Evolutionary conservation across 2,888 invertebrate genomes (phyloP).

Genomic region (Himalopsyche anomala): DNA sequence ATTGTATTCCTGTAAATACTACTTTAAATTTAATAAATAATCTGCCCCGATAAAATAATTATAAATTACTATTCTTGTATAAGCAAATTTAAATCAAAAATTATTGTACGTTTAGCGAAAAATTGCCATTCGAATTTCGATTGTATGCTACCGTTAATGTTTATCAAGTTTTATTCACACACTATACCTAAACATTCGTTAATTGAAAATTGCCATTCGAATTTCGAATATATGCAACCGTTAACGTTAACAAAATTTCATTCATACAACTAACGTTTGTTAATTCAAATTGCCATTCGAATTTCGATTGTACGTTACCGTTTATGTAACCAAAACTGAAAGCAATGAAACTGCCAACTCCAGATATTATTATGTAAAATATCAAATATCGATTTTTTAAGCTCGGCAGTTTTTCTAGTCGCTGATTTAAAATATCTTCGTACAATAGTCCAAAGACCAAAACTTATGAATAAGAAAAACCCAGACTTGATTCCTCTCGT

Average conservation of each 20-base stretch:
- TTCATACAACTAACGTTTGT: too few relatives aligned
- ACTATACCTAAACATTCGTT: too few relatives aligned
- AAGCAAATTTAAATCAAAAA: too few relatives aligned
- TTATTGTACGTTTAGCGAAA: neutral
- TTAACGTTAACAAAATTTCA: neutral
- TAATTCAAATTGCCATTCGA: neutral
- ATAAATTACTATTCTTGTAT: neutral
- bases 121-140: neutral
- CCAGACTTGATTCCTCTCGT: conserved; percentile 69
- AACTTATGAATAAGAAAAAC: conserved; percentile 10
- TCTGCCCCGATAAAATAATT: conserved; percentile 5
- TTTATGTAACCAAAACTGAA: neutral
- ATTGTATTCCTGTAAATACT: conserved; percentile 12
- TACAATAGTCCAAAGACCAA: conserved; percentile 19
- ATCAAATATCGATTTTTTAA: neutral
- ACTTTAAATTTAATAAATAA: neutral
- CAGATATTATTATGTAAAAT: neutral
- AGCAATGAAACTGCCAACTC: conserved; percentile 21
- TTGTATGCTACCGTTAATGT: neutral
- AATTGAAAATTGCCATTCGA: neutral
- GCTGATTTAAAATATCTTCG: conserved; percentile 7
- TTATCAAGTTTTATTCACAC: too few relatives aligned
- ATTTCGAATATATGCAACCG: neutral
- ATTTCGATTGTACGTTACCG: neutral
- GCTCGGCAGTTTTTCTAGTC: conserved; percentile 18